Percentiles rank a stretch among this genome's conserved stretches.
Evolutionary conservation across 2,797 vertebrate genomes (phyloP).

Genomic region (Hydrolagus colliei): DNA sequence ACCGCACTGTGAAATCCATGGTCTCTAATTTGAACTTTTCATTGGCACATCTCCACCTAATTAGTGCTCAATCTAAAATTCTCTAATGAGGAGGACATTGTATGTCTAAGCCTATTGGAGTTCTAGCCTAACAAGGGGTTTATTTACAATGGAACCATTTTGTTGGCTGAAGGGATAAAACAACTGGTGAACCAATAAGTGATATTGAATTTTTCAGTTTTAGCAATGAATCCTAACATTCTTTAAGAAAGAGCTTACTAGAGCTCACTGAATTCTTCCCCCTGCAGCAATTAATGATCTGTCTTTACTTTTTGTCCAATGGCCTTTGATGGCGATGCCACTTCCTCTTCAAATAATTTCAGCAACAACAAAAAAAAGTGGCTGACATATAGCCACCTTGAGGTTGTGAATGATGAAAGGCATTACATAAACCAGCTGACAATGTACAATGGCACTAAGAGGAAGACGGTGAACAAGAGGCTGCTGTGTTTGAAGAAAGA

Average conservation of each 20-base stretch:
- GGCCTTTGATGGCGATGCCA: conserved; percentile 12
- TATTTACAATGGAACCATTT: conserved; percentile 27
- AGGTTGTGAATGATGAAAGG: conserved; percentile 32
- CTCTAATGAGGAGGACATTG: conserved; percentile 21
- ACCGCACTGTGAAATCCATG: conserved; percentile 8
- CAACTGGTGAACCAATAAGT: conserved; percentile 14
- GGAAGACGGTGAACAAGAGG: conserved; percentile 39
- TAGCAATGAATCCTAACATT: conserved; percentile 24
- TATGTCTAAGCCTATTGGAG: conserved; percentile 22
- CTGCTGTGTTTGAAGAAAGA: conserved; percentile 39
- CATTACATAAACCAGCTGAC: conserved; percentile 31
- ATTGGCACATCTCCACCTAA: conserved; percentile 29
- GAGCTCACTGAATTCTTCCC: conserved; percentile 18
- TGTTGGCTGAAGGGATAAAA: conserved; percentile 19
- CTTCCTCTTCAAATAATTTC: conserved; percentile 23
- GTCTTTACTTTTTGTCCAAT: conserved; percentile 26
- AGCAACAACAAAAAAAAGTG: conserved; percentile 15
- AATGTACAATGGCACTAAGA: conserved; percentile 40
- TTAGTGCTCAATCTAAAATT: conserved; percentile 24
- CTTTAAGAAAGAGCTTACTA: conserved; percentile 16
- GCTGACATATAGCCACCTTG: conserved; percentile 27
- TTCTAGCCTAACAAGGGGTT: conserved; percentile 11
- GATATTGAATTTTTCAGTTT: conserved; percentile 12
- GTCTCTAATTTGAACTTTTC: conserved; percentile 19
- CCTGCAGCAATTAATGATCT: conserved; percentile 24